Conservation (phyloP, 2,797 vertebrate genomes). For the Podarcis lilfordi region DNA sequence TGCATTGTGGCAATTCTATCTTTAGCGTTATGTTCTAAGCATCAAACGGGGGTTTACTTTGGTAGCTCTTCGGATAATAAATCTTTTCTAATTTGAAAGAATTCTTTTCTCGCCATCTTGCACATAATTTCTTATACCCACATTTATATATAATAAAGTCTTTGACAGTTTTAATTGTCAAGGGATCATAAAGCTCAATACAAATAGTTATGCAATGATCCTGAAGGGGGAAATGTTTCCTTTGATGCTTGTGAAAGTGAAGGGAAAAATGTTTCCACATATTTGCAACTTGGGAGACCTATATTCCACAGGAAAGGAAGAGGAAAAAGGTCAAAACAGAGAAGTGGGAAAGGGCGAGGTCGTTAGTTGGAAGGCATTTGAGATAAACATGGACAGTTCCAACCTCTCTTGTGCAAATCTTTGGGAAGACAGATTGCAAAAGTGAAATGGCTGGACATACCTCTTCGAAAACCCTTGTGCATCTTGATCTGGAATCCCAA, state of each 20-base stretch:
- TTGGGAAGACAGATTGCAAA: background rate
- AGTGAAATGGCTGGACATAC: background rate
- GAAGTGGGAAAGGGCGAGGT: slow-evolving; percentile 26
- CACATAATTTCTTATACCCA: slow-evolving; percentile 44
- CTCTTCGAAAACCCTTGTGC: background rate
- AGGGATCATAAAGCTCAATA: slow-evolving; percentile 23
- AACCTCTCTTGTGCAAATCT: background rate
- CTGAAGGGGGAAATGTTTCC: background rate
- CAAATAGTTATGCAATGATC: background rate
- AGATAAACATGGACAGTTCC: background rate
- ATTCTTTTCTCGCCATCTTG: slow-evolving; percentile 36
- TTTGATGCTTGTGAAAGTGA: slow-evolving; percentile 26
- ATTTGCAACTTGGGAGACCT: background rate
- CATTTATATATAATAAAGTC: slow-evolving; percentile 31
- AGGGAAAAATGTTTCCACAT: background rate
- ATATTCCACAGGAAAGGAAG: slow-evolving; percentile 29
- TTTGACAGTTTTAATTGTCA: slow-evolving; percentile 30
- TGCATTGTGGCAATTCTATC: slow-evolving; percentile 27
- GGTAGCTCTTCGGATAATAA: slow-evolving; percentile 50
- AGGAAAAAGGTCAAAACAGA: background rate
- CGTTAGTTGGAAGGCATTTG: slow-evolving; percentile 27
- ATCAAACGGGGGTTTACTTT: slow-evolving; percentile 22
- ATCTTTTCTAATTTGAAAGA: slow-evolving; percentile 43
- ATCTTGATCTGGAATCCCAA: background rate
- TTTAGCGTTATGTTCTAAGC: slow-evolving; percentile 37